These are phyloP conservation scores for Diprion similis DNA, from an alignment of 1,140 invertebrate species.

Conservation along the genomic window DNA sequence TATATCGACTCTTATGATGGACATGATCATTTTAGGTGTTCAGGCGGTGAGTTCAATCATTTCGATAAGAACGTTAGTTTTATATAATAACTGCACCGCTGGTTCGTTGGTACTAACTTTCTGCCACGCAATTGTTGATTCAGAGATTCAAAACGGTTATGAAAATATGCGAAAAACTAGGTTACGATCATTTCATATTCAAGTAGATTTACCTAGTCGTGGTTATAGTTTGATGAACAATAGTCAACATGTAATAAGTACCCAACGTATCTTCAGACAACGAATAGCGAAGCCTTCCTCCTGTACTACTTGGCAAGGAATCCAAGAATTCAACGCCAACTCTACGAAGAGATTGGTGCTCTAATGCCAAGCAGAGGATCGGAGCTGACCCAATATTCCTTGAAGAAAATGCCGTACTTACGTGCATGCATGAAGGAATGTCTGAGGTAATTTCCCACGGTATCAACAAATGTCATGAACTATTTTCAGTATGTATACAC, in stretches of 20 bases:
- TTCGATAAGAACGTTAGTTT: conserved; percentile 12
- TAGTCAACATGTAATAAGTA: no score
- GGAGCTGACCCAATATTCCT: conserved; percentile 49
- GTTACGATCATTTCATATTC: no score
- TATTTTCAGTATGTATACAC: neutral
- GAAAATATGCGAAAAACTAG: neutral
- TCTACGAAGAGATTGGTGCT: conserved; percentile 65
- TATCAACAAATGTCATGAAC: neutral
- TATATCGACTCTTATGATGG: conserved; percentile 68
- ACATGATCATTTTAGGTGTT: conserved; percentile 69
- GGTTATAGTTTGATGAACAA: no score
- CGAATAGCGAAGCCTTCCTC: conserved; percentile 65
- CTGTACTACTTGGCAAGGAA: conserved; percentile 68
- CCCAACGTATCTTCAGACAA: conserved; percentile 53
- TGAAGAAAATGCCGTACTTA: conserved; percentile 65
- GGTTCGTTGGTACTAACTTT: no score
- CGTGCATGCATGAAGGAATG: conserved; percentile 75
- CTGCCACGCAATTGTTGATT: neutral
- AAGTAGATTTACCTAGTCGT: no score
- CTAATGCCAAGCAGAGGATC: conserved; percentile 40
- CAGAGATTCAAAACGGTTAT: neutral
- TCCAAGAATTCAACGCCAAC: conserved; percentile 65
- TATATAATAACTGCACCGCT: neutral
- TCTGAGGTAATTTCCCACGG: conserved; percentile 57
- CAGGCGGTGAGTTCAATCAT: conserved; percentile 58